Evolutionary conservation across 2,113 vertebrate genomes (phyloP).

Genomic region (Prochilodus magdalenae): DNA sequence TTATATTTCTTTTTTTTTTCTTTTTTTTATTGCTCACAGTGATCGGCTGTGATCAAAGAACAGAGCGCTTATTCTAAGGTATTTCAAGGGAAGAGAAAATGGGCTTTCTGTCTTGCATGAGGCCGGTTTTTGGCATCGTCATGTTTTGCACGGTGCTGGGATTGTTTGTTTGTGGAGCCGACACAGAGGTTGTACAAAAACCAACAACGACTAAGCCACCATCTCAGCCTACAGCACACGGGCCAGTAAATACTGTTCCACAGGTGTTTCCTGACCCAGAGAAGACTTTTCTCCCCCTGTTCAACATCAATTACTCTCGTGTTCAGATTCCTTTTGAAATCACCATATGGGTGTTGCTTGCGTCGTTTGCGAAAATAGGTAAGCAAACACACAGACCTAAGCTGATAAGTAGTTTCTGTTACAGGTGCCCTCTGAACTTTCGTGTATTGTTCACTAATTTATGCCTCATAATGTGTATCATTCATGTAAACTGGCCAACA

Average conservation of each 20-base stretch:
- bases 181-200: conserved; percentile 55
- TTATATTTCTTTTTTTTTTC: not conserved
- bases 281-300: conserved; percentile 82
- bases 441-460: not conserved
- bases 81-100: conserved; percentile 4
- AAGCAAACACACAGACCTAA: conserved; percentile 63
- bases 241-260: conserved; percentile 25
- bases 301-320: conserved; percentile 88
- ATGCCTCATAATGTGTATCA: not conserved
- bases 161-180: conserved; percentile 46
- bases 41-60: not conserved
- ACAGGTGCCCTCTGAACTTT: not conserved
- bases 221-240: conserved; percentile 53
- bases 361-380: conserved; percentile 97
- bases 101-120: not conserved
- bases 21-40: not conserved
- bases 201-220: conserved; percentile 17
- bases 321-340: conserved; percentile 96
- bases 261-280: conserved; percentile 64
- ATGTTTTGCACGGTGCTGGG: conserved; percentile 45
- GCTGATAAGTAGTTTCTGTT: conserved; percentile 19
- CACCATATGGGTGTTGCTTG: conserved; percentile 94
- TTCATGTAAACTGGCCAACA: not conserved
- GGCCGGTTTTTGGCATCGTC: not conserved
- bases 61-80: not conserved